Conservation (phyloP, 2,888 invertebrate genomes). For the Myathropa florea region DNA sequence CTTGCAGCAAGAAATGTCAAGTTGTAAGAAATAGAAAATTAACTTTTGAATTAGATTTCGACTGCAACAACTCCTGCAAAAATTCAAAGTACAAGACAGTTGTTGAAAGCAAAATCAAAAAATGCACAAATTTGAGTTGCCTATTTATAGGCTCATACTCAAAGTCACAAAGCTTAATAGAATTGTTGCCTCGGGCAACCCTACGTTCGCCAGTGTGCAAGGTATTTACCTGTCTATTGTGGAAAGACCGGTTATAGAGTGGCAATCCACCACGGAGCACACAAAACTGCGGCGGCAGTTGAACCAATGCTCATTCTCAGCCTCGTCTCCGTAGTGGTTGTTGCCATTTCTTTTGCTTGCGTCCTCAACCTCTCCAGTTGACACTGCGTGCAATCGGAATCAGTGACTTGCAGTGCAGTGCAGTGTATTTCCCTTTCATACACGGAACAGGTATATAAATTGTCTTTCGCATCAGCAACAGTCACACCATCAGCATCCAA, state of each 20-base stretch:
- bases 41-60: too few species aligned
- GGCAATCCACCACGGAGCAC: slow-evolving; percentile 59
- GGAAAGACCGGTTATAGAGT: slow-evolving; percentile 67
- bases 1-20: too few species aligned
- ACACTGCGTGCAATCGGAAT: slow-evolving; percentile 6
- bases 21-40: too few species aligned
- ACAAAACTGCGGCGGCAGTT: slow-evolving; percentile 55
- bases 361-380: slow-evolving; percentile 1
- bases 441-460: slow-evolving; percentile 1
- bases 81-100: too few species aligned
- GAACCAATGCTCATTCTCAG: slow-evolving; percentile 40
- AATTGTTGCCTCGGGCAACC: slow-evolving; percentile 23
- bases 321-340: slow-evolving; percentile 30
- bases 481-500: neutral
- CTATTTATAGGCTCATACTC: slow-evolving; percentile 27
- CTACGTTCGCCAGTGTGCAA: slow-evolving; percentile 8
- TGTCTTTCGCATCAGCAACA: neutral
- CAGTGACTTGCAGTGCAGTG: slow-evolving; percentile 15
- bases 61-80: too few species aligned
- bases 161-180: neutral
- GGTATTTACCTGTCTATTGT: slow-evolving; percentile 66
- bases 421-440: slow-evolving; percentile 16
- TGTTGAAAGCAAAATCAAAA: too few species aligned
- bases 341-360: slow-evolving; percentile 5
- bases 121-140: neutral